Evolutionary conservation across 2,888 invertebrate species (phyloP), one percentile per base, ranked within the genome.

Genomic region (Stenoptilia bipunctidactyla): DNA sequence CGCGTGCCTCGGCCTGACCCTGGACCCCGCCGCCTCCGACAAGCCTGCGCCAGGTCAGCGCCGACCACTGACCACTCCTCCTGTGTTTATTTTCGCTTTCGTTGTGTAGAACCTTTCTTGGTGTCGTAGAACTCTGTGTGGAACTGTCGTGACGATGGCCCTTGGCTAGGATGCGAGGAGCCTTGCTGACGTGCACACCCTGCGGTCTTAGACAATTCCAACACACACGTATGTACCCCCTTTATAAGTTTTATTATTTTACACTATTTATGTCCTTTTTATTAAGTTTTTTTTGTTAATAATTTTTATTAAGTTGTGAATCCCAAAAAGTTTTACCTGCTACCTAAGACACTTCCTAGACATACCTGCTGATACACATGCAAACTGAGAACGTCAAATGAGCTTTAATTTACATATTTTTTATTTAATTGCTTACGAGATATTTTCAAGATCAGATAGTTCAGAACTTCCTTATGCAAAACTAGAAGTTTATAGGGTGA

Each of bases 61-160:
- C 74, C 71, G 67, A 65, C 52, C 71, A 68, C 68, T 66, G 65
- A 61, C 72, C 63, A 61, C 69, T 65, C 67, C 75, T 75, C 74
- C 77, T 79, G 80, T 82, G 80, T 82, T 82, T 77, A 80, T 82
- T 82, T 80, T 80, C 77, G 75, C 80, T 82, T 82, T 83, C 80
- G 69, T 80, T 80, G 82, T 79, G 79, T 80, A 80, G 80, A 80
- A 70, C 76, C 79, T 77, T 55, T 20, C 20, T 20, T 69, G 73
- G 76, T 72, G 77, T 68, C 72, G 65, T 61, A 75, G 74, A 71
- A 76, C 66, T 65, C 69, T 80, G 76, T 76, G 79, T 75, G 75
- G 73, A 61, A 79, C 79, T 76, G 69, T 80, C 65, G 74, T 79
- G 80, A 82, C 63, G 62, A 82, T 82, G 82, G 83, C 82, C 65